Evolutionary conservation across 2,888 invertebrate genomes (phyloP), one percentile per base, ranked within the genome.

Genomic region (Petrolisthes cinctipes): DNA sequence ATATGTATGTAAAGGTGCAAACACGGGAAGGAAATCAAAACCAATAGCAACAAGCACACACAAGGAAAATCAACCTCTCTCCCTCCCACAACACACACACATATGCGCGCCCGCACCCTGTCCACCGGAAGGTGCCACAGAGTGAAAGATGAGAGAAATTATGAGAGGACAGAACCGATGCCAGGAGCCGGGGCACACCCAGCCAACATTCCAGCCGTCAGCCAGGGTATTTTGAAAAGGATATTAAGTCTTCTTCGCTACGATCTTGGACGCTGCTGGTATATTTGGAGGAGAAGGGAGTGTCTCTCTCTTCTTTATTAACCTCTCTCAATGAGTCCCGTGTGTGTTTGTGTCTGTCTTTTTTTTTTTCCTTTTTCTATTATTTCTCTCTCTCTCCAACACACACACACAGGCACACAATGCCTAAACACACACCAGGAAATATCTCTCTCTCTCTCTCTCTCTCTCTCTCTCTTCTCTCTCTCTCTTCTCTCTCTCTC

Each of bases 391-490:
- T 37, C 37, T 37, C 37, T 37, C 37, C 37, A 37, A 37, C 37
- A 37, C 37, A 37, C 37, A 37, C 78, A 20, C 37, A 37, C 78
- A 20, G 4, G 6, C 51, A 17, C 78, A 37, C 78, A 17, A 20
- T 51, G 7, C 51, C 78, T 54, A 14, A n/a, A 54, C 14, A 80
- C n/a, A 37, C 20, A 14, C 9, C 9, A n/a, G n/a, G 4, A 7
- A 56, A 54, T 80, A 2, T 20, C 73, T 73, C n/a, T 73, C 7
- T 20, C 23, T 73, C 73, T 56, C 17, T 83, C 73, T 83, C 56
- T 75, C 37, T 56, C 73, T 83, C 75, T 83, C 83, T 54, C 57
- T 75, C 17, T 83, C 61, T 57, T 9, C 68, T 53, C 83, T 37
- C 37, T 37, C 76, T 37, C 76, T 75, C 51, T 4, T 83, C 61